Evolutionary conservation across 30 jellyfish, hydroid and myxozoan species (phyloP).

Genomic region (Aurelia coerulea): DNA sequence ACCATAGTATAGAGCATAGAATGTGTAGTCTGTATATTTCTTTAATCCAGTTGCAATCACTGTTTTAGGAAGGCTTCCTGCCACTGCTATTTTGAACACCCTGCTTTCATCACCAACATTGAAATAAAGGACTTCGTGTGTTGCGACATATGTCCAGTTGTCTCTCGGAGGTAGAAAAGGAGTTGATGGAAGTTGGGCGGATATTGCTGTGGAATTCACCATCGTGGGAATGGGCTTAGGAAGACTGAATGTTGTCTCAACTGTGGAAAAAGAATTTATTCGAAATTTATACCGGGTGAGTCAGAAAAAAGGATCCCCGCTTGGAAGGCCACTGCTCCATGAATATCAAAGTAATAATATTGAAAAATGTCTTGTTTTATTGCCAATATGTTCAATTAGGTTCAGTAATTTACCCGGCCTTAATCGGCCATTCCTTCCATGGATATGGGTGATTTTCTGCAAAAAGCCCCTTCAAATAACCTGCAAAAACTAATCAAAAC

Average conservation of each 20-base stretch:
- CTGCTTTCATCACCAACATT: background rate
- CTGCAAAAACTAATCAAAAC: no score
- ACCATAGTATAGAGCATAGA: conserved; percentile 1
- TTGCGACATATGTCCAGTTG: conserved; percentile 11
- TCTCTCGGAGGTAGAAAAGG: conserved; percentile 33
- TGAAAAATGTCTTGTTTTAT: no score
- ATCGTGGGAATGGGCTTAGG: conserved; percentile 28
- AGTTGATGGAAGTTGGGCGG: conserved; percentile 10
- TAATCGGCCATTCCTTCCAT: no score
- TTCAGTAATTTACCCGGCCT: no score
- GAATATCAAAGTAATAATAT: no score
- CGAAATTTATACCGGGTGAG: background rate
- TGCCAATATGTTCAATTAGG: no score
- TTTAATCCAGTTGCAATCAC: conserved; percentile 4
- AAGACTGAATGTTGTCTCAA: conserved; percentile 1
- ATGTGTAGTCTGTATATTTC: background rate
- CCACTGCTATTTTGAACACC: background rate
- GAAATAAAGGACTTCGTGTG: background rate
- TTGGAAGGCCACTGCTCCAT: no score
- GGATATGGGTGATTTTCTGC: no score
- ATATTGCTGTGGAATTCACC: conserved; percentile 41
- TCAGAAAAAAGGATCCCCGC: no score
- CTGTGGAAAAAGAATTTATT: background rate
- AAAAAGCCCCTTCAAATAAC: no score
- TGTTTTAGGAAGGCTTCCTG: conserved; percentile 7